Conservation (phyloP, 2,113 vertebrate species). For the human region GRCh38 chr14:75768501-75769000, state of each 20-base stretch:
- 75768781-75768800: too few relatives aligned
- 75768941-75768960: background rate
- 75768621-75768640: background rate
- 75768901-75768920: background rate
- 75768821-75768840: background rate
- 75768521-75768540: background rate
- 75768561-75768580: background rate
- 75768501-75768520: background rate
- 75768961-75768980: slow-evolving; percentile 40
- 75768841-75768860: background rate
- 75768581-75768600: background rate
- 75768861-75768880: background rate
- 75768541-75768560: background rate
- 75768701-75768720: background rate
- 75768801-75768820: background rate
- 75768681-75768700: background rate
- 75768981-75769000: background rate
- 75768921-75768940: background rate
- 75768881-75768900: background rate
- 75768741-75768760: background rate
- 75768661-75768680: background rate
- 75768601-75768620: background rate
- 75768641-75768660: background rate
- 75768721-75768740: background rate
- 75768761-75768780: background rate